These are phyloP conservation scores for Melipona quadrifasciata DNA, from an alignment of 1,140 invertebrate genomes.

Conservation along the genomic window DNA sequence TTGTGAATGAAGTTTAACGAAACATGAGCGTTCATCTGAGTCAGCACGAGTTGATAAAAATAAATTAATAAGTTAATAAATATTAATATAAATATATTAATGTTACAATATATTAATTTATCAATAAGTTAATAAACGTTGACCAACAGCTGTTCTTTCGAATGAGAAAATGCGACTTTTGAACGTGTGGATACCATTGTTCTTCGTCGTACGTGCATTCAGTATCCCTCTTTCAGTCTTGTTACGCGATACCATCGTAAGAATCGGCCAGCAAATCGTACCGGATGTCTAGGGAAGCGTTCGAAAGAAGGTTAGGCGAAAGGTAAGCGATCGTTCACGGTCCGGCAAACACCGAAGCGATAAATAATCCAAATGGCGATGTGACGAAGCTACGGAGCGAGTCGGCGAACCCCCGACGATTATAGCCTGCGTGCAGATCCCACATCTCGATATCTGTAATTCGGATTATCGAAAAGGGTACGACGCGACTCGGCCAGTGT, in stretches of 20 bases:
- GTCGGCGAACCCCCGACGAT: conserved; percentile 1
- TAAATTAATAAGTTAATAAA: no score
- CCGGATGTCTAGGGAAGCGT: not conserved
- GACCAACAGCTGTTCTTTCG: no score
- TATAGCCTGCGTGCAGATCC: conserved; percentile 18
- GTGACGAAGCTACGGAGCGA: conserved; percentile 33
- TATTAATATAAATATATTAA: no score
- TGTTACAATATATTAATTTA: no score
- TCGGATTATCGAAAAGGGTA: conserved; percentile 10
- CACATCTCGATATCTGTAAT: conserved; percentile 35
- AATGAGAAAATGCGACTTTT: no score
- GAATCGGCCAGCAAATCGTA: not conserved
- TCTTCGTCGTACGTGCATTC: no score
- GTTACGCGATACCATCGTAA: not conserved
- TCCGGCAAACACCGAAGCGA: not conserved
- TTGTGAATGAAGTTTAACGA: no score
- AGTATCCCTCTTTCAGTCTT: not conserved
- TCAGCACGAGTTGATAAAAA: no score
- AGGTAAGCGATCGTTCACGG: not conserved
- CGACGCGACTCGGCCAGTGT: not conserved
- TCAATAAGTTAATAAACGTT: no score
- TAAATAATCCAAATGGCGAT: conserved; percentile 27
- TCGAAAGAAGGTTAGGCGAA: not conserved
- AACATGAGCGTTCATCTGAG: no score
- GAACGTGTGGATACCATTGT: no score